Evolutionary conservation across 2,113 vertebrate genomes (phyloP).

Genomic region (Saguinus midas): DNA sequence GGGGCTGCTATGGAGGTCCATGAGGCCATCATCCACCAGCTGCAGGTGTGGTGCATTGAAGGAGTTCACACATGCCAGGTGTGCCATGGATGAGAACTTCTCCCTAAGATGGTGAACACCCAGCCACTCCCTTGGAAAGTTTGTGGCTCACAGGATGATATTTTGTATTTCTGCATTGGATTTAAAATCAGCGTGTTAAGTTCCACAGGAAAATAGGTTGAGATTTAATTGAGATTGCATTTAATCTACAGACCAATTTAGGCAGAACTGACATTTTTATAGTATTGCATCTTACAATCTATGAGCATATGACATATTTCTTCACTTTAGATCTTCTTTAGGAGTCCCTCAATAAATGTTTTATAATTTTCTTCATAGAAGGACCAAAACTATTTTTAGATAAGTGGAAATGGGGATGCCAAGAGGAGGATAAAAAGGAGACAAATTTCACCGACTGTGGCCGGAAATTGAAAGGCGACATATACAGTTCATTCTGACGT

Average conservation of each 20-base stretch:
- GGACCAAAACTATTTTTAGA: not conserved
- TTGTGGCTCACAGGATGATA: not conserved
- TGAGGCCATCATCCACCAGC: too few species aligned
- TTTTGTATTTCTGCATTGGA: conserved; percentile 8
- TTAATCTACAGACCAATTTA: conserved; percentile 3
- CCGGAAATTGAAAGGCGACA: conserved; percentile 6
- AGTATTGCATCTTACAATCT: not conserved
- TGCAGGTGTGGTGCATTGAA: too few species aligned
- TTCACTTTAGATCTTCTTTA: conserved; percentile 15
- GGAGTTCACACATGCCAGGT: too few species aligned
- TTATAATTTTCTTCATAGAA: conserved; percentile 13
- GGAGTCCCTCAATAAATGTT: conserved; percentile 8
- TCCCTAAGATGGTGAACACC: too few species aligned
- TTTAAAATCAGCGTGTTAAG: conserved; percentile 1
- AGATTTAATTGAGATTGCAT: conserved; percentile 21
- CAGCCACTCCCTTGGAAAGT: too few species aligned
- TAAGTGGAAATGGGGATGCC: not conserved
- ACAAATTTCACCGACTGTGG: not conserved
- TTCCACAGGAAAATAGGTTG: conserved; percentile 23
- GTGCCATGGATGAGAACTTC: too few species aligned
- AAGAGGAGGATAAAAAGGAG: not conserved
- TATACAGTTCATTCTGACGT: not conserved
- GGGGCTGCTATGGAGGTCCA: too few species aligned
- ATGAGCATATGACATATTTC: not conserved
- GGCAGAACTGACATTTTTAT: not conserved